A percentile compares a stretch with the other conserved stretches of the same genome.
phyloP scores from a whole-genome alignment of 2,113 vertebrate species.

The Spea bombifrons region DNA sequence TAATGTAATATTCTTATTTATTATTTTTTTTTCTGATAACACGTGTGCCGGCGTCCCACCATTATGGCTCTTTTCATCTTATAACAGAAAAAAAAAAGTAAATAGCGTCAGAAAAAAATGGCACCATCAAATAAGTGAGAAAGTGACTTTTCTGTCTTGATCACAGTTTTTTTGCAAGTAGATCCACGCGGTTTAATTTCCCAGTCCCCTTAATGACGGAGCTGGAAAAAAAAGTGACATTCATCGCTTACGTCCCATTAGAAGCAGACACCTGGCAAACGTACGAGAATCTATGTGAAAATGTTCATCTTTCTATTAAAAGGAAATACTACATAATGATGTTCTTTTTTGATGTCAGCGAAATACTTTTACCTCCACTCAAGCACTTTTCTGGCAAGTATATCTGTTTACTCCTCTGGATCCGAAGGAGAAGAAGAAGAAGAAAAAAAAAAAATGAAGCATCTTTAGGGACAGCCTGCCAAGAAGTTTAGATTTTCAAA shows the following conservation, averaged over 20 bases:
- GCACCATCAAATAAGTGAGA: slow-evolving; percentile 22
- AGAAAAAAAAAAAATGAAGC: not conserved
- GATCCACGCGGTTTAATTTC: slow-evolving; percentile 32
- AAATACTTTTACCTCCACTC: slow-evolving; percentile 33
- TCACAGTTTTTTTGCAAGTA: slow-evolving; percentile 17
- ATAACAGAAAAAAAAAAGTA: not conserved
- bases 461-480: slow-evolving; percentile 44
- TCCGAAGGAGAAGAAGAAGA: not conserved
- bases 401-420: slow-evolving; percentile 37
- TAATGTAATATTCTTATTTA: no score
- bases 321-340: slow-evolving; percentile 19
- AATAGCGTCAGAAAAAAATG: not conserved
- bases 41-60: no score
- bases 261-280: slow-evolving; percentile 25
- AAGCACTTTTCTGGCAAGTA: slow-evolving; percentile 37
- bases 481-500: slow-evolving; percentile 53
- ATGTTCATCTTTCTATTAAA: slow-evolving; percentile 33
- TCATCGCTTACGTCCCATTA: slow-evolving; percentile 14
- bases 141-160: not conserved
- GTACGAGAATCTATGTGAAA: slow-evolving; percentile 19
- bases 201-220: slow-evolving; percentile 17
- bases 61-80: no score
- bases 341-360: slow-evolving; percentile 43
- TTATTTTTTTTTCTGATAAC: no score
- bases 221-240: slow-evolving; percentile 10